Evolutionary conservation across 2,113 vertebrate genomes (phyloP).

Genomic region (Notothenia rossii): DNA sequence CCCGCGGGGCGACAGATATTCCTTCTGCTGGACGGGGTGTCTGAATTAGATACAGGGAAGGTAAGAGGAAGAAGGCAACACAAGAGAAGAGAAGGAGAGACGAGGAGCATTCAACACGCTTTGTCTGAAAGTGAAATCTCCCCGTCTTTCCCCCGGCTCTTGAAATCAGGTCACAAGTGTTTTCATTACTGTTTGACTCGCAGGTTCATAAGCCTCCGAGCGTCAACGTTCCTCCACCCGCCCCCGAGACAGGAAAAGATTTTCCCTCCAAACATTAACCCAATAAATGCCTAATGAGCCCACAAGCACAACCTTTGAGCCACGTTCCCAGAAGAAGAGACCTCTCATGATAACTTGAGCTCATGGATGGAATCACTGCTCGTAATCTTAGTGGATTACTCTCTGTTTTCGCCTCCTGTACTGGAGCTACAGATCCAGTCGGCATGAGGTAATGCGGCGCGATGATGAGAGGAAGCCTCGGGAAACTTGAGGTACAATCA

Average conservation of each 20-base stretch:
- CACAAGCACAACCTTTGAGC: conserved; percentile 7
- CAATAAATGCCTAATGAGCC: conserved; percentile 71
- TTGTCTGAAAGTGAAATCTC: conserved; percentile 36
- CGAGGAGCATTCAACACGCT: background rate
- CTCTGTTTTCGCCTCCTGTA: conserved; percentile 16
- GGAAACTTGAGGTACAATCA: conserved; percentile 62
- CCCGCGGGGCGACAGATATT: conserved; percentile 68
- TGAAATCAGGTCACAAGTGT: conserved; percentile 79
- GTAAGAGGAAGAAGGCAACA: conserved; percentile 21
- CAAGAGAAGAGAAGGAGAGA: no score
- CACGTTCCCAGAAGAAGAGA: background rate
- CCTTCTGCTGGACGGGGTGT: conserved; percentile 53
- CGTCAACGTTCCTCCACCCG: conserved; percentile 77
- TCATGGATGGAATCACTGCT: conserved; percentile 38
- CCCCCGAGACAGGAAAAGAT: conserved; percentile 82
- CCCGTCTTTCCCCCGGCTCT: conserved; percentile 49
- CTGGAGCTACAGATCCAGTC: conserved; percentile 16
- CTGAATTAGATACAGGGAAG: conserved; percentile 41
- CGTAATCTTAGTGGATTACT: conserved; percentile 49
- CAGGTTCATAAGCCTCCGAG: conserved; percentile 75
- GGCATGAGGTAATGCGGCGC: conserved; percentile 61
- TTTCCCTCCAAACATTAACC: conserved; percentile 79
- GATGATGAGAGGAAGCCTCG: conserved; percentile 53
- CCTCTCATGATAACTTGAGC: conserved; percentile 3
- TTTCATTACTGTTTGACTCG: conserved; percentile 79